Evolutionary conservation across 2,797 vertebrate genomes (phyloP).

Genomic region (Lacerta viridis): DNA sequence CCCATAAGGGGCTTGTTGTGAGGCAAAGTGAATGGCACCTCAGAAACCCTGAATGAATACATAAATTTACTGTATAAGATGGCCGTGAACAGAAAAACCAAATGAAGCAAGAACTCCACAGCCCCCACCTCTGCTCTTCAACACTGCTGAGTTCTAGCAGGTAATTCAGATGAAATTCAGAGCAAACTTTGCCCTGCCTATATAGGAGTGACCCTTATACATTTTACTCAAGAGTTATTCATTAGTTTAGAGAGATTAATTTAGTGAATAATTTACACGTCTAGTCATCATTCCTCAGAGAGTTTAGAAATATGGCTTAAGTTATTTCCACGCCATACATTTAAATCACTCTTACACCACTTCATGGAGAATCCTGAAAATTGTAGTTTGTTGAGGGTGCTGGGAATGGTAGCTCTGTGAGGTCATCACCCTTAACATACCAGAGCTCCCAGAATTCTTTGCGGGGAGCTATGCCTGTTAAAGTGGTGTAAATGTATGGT

Average conservation of each 20-base stretch:
- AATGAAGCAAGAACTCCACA: neutral
- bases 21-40: neutral
- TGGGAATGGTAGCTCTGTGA: too few relatives aligned
- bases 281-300: neutral
- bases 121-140: neutral
- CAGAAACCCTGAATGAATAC: neutral
- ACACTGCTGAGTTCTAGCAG: neutral
- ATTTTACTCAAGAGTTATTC: neutral
- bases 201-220: neutral
- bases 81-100: neutral
- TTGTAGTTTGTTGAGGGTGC: too few relatives aligned
- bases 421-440: too few relatives aligned
- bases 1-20: neutral
- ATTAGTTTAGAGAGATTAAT: neutral
- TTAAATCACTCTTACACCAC: too few relatives aligned
- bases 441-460: too few relatives aligned
- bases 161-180: neutral
- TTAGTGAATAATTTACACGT: neutral
- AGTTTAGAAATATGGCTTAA: neutral
- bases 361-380: too few relatives aligned
- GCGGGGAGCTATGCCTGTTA: too few relatives aligned
- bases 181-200: conserved; percentile 11
- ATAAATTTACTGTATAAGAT: neutral
- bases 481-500: too few relatives aligned
- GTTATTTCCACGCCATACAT: too few relatives aligned